These are phyloP conservation scores for Cordilura impudica DNA, from an alignment of 2,888 invertebrate genomes.

Conservation along the genomic window DNA sequence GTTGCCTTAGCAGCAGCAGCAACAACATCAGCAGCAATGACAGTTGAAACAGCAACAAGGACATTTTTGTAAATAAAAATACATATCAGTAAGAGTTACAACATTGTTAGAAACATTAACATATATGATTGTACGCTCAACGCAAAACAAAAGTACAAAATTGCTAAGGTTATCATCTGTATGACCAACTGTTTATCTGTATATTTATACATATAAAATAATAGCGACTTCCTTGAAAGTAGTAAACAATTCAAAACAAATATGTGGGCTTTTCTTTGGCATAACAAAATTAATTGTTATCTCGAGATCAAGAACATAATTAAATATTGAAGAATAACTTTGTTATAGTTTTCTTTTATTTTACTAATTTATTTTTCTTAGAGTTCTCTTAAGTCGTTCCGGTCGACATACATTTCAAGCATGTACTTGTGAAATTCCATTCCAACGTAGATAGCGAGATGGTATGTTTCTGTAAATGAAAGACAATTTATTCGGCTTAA, in stretches of 20 bases:
- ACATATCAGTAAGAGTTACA: background rate
- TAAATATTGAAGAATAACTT: no score
- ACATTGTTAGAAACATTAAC: background rate
- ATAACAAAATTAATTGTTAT: no score
- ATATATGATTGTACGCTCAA: background rate
- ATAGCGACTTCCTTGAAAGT: no score
- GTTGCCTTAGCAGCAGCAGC: background rate
- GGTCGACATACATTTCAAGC: background rate
- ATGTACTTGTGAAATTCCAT: slow-evolving; percentile 8
- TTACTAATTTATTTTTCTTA: background rate
- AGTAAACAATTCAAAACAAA: no score
- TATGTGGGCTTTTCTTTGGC: no score
- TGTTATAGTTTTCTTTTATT: no score
- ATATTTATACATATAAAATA: no score
- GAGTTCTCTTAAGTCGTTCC: background rate
- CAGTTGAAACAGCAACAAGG: slow-evolving; percentile 1
- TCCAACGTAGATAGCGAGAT: slow-evolving; percentile 18
- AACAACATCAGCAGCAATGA: background rate
- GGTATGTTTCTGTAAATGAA: slow-evolving; percentile 46
- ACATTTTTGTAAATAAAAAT: slow-evolving; percentile 11
- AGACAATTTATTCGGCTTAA: slow-evolving; percentile 62
- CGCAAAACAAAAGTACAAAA: no score
- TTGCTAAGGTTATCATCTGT: no score
- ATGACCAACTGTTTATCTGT: no score
- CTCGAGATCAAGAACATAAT: no score